These are phyloP conservation scores for Dicaeum eximium DNA, from an alignment of 2,113 vertebrate species.

Conservation along the genomic window DNA sequence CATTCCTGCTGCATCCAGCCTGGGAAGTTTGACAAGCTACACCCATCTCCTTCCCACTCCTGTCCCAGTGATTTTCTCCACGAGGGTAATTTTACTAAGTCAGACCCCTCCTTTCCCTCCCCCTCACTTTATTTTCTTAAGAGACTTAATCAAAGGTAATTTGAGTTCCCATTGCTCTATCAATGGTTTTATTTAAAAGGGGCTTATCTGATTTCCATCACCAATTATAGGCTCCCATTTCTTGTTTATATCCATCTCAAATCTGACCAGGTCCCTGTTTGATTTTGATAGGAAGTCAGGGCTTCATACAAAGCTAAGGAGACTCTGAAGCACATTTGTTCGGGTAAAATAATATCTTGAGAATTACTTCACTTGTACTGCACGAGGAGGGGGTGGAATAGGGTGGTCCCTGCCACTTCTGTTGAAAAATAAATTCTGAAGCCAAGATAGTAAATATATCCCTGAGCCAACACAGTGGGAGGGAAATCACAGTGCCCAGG, in stretches of 20 bases:
- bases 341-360: conserved; percentile 76
- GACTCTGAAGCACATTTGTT: conserved; percentile 75
- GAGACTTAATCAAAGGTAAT: conserved; percentile 82
- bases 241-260: conserved; percentile 80
- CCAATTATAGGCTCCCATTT: conserved; percentile 79
- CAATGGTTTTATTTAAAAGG: conserved; percentile 80
- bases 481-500: conserved; percentile 66
- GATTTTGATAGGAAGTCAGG: conserved; percentile 77
- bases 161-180: conserved; percentile 77
- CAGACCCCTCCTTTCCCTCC: not conserved
- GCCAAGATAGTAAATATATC: conserved; percentile 74
- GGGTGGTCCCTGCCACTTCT: conserved; percentile 77
- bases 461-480: conserved; percentile 67
- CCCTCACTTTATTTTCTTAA: conserved; percentile 75
- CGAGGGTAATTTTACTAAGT: conserved; percentile 3
- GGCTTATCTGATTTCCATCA: conserved; percentile 83
- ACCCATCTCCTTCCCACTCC: not conserved
- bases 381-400: conserved; percentile 60
- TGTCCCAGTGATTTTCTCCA: conserved; percentile 55
- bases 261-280: conserved; percentile 74
- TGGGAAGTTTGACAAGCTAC: conserved; percentile 21
- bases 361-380: conserved; percentile 69
- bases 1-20: conserved; percentile 39
- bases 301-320: conserved; percentile 67
- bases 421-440: conserved; percentile 79